These are phyloP conservation scores for Oreonectes daqikongensis DNA, from an alignment of 2,797 vertebrate genomes.

Conservation along the genomic window DNA sequence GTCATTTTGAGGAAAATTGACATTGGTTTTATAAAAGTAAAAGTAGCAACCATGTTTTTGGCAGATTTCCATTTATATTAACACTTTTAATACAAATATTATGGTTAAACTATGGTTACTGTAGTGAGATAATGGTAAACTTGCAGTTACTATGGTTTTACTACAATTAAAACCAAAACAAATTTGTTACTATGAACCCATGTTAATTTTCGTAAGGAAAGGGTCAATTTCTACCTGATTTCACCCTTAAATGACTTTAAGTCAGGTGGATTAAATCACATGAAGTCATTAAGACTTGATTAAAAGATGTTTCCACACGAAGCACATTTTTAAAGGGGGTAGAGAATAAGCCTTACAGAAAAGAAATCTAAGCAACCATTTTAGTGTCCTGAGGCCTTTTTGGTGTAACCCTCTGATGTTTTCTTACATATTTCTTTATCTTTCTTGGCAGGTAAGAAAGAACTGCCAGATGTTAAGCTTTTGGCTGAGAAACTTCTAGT, in stretches of 20 bases:
- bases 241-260: neutral
- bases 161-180: too few relatives aligned
- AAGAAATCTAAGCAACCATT: neutral
- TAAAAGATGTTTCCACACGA: neutral
- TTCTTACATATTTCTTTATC: neutral
- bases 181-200: too few relatives aligned
- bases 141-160: too few relatives aligned
- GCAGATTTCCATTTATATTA: too few relatives aligned
- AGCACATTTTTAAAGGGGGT: neutral
- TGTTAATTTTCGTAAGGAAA: neutral
- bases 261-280: neutral
- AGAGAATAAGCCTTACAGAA: neutral
- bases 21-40: too few relatives aligned
- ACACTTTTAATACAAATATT: too few relatives aligned
- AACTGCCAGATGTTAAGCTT: slow-evolving; percentile 85
- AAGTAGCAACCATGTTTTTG: too few relatives aligned
- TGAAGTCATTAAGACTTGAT: neutral
- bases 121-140: too few relatives aligned
- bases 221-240: neutral
- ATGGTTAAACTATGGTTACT: too few relatives aligned
- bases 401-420: neutral
- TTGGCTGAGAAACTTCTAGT: slow-evolving; percentile 89
- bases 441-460: slow-evolving; percentile 84
- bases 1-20: too few relatives aligned
- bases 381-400: neutral